phyloP scores from a whole-genome alignment of 1,140 invertebrate genomes.

The Samia ricini region DNA sequence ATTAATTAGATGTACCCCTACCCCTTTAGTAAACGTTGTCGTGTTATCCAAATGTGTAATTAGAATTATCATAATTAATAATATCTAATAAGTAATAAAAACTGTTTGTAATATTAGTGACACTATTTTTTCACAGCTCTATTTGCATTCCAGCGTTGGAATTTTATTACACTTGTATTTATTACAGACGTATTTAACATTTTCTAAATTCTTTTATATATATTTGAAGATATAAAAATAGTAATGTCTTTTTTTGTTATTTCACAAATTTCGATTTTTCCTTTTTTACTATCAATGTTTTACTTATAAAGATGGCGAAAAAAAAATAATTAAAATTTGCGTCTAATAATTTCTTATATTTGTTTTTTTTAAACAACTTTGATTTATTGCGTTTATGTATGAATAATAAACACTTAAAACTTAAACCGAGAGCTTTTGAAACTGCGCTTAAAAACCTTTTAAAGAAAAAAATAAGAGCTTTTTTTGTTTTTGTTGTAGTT shows the following conservation, averaged over 20 bases:
- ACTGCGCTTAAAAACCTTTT: conserved; percentile 56
- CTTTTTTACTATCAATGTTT: too few species aligned
- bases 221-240: not conserved
- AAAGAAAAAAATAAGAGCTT: conserved; percentile 65
- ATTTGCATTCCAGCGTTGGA: not conserved
- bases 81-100: not conserved
- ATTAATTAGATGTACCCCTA: conserved; percentile 6
- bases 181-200: not conserved
- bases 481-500: conserved; percentile 67
- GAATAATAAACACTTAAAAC: not conserved
- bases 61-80: not conserved
- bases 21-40: not conserved
- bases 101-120: not conserved
- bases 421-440: conserved; percentile 55
- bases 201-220: not conserved
- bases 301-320: too few species aligned
- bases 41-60: conserved; percentile 1
- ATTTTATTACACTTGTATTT: not conserved
- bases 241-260: too few species aligned
- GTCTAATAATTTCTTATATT: too few species aligned
- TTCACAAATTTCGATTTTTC: too few species aligned
- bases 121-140: not conserved
- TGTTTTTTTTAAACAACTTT: not conserved
- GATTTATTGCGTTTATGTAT: not conserved
- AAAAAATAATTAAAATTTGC: too few species aligned